Evolutionary conservation across 2,113 vertebrate genomes (phyloP).

Genomic region (Nothoprocta pentlandii): DNA sequence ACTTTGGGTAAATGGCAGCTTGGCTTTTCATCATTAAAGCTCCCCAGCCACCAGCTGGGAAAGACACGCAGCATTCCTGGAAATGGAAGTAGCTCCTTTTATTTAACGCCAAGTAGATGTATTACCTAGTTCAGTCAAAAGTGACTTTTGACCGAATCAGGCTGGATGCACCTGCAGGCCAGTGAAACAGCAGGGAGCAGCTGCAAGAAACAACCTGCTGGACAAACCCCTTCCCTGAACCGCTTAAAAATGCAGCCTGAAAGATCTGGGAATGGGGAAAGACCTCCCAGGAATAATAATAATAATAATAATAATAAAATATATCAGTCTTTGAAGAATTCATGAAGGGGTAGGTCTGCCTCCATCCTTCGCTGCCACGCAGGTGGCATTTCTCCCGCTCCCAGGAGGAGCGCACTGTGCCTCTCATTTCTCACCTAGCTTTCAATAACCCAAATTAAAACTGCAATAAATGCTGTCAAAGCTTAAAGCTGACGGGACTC

Average conservation of each 20-base stretch:
- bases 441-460: not conserved
- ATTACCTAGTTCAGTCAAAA: not conserved
- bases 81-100: not conserved
- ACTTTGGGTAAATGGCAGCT: not conserved
- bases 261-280: not conserved
- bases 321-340: not conserved
- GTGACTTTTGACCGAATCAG: not conserved
- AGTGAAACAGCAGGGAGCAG: not conserved
- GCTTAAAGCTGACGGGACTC: constrained; percentile 23
- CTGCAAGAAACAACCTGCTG: not conserved
- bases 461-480: constrained; percentile 6
- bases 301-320: not conserved
- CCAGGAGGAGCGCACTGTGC: not conserved
- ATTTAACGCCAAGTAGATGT: not conserved
- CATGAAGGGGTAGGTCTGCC: not conserved
- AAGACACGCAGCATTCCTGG: not conserved
- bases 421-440: not conserved
- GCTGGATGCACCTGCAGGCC: not conserved
- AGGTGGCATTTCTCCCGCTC: not conserved
- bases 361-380: not conserved
- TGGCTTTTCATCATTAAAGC: not conserved
- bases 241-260: not conserved
- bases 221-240: not conserved
- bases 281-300: not conserved
- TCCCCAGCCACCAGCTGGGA: not conserved